phyloP scores from a whole-genome alignment of 2,888 invertebrate genomes.

The Gerris lacustris region DNA sequence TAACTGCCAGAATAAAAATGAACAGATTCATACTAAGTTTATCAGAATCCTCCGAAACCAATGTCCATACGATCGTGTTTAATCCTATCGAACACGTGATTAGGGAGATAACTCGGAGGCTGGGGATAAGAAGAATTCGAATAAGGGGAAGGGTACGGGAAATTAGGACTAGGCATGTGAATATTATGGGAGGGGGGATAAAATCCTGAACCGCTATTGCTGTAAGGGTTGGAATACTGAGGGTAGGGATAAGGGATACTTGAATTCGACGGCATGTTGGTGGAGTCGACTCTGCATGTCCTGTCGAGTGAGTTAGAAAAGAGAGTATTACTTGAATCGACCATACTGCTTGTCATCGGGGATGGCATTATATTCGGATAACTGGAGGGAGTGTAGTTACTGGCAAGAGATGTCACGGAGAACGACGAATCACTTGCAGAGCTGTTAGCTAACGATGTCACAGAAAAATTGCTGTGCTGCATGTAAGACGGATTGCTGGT shows the following conservation, averaged over 20 bases:
- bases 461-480: conserved; percentile 34
- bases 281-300: conserved; percentile 27
- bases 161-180: conserved; percentile 57
- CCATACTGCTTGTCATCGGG: conserved; percentile 33
- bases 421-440: conserved; percentile 37
- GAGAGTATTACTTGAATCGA: conserved; percentile 23
- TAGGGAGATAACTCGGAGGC: conserved; percentile 34
- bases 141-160: conserved; percentile 45
- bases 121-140: conserved; percentile 36
- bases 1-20: conserved; percentile 6
- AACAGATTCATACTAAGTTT: conserved; percentile 16
- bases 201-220: conserved; percentile 28
- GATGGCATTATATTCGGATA: conserved; percentile 40
- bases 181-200: conserved; percentile 45
- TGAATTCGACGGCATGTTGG: conserved; percentile 30
- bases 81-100: conserved; percentile 41
- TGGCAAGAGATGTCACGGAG: conserved; percentile 40
- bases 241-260: conserved; percentile 35
- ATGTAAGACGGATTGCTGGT: conserved; percentile 32
- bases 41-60: conserved; percentile 43
- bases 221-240: conserved; percentile 33
- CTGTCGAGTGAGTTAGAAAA: conserved; percentile 25
- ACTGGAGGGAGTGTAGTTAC: conserved; percentile 34
- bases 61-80: conserved; percentile 42
- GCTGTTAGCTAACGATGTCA: conserved; percentile 35